phyloP scores from a whole-genome alignment of 1,140 invertebrate species.

The Leptoteleia sp. region DNA sequence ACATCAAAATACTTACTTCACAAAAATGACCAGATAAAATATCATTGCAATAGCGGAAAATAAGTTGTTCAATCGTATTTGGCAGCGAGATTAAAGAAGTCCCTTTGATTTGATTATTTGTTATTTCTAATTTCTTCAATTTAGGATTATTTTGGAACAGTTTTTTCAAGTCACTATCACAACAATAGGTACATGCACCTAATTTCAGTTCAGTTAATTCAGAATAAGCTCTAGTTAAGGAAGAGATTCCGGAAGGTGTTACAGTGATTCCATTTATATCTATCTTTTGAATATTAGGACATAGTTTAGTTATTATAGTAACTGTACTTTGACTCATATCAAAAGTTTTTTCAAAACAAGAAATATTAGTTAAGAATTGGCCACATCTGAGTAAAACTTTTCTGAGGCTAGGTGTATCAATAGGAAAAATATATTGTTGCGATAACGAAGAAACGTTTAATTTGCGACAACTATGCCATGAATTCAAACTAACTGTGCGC shows the following conservation, averaged over 20 bases:
- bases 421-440: no score
- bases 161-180: constrained; percentile 73
- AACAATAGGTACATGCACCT: constrained; percentile 62
- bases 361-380: no score
- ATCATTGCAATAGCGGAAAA: constrained; percentile 63
- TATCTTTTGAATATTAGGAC: no score
- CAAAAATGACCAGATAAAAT: constrained; percentile 62
- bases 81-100: constrained; percentile 70
- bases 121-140: constrained; percentile 69
- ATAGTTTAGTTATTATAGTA: no score
- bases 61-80: constrained; percentile 70
- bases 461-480: no score
- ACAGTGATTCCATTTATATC: no score
- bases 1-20: constrained; percentile 61
- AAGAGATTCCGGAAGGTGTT: constrained; percentile 71
- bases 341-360: no score
- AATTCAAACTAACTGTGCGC: no score
- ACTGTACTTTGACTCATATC: no score
- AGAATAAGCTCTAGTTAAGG: constrained; percentile 68
- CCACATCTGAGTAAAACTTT: no score
- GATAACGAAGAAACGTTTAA: no score
- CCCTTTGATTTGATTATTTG: constrained; percentile 64
- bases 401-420: no score
- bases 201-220: constrained; percentile 72
- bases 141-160: constrained; percentile 72